Conservation (phyloP, 1,140 invertebrate genomes). For the Saccostrea glomerata region DNA sequence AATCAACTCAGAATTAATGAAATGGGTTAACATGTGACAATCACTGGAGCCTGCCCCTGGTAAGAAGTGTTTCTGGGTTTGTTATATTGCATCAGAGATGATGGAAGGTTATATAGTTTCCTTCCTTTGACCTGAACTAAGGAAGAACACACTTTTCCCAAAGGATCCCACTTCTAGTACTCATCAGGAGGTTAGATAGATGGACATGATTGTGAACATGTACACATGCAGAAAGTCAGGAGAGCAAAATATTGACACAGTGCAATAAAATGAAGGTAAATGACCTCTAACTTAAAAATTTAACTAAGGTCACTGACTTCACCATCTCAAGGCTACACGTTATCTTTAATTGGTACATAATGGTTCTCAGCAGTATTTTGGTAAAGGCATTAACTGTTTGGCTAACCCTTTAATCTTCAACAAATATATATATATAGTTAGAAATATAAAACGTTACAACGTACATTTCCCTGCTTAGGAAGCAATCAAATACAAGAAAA, state of each 20-base stretch:
- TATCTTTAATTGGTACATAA: neutral
- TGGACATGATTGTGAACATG: no score
- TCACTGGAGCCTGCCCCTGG: neutral
- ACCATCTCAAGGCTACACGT: neutral
- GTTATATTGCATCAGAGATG: neutral
- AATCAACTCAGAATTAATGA: slow-evolving; percentile 2
- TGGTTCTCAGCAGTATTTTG: no score
- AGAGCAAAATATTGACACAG: neutral
- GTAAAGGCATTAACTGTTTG: no score
- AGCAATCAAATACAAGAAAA: no score
- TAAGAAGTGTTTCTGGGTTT: no score
- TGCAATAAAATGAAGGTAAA: neutral
- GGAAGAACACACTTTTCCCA: neutral
- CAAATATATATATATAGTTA: no score
- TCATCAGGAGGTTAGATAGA: neutral
- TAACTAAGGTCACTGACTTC: neutral
- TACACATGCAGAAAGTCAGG: neutral
- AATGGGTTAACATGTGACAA: neutral
- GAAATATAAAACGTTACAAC: no score
- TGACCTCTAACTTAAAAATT: neutral
- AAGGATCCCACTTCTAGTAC: neutral
- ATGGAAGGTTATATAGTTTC: slow-evolving; percentile 16
- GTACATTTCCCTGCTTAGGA: no score
- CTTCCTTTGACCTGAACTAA: neutral
- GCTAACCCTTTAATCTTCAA: no score